These are phyloP conservation scores for Psittacara wagleri DNA, from an alignment of 2,113 vertebrate species.

Conservation along the genomic window DNA sequence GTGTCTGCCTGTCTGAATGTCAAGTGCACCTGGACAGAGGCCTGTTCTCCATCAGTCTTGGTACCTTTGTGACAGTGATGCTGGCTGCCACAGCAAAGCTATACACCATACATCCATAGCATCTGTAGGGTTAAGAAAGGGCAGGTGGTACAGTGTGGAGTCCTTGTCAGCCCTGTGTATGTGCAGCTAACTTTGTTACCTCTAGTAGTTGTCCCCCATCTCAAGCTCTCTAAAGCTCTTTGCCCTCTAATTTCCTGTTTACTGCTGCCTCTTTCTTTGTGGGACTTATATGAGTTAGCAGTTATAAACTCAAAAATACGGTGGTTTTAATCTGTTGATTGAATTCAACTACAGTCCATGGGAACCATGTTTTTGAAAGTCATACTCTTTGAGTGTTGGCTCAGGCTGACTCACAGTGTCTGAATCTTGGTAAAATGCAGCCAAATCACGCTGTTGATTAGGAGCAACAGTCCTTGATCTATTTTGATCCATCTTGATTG, in stretches of 20 bases:
- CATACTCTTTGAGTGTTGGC: background rate
- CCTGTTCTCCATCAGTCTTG: accelerated
- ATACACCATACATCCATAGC: accelerated
- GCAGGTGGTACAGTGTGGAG: background rate
- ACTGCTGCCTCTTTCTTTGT: background rate
- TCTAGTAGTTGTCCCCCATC: background rate
- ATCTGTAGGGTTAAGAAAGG: background rate
- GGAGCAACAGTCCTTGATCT: background rate
- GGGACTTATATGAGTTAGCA: background rate
- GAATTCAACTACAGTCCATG: background rate
- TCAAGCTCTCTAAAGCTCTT: background rate
- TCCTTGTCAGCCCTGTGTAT: accelerated
- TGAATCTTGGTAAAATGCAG: background rate
- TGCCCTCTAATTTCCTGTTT: background rate
- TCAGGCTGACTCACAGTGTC: background rate
- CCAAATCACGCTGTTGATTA: background rate
- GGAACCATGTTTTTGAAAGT: constrained; percentile 4
- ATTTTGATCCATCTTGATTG: constrained; percentile 1
- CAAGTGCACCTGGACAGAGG: background rate
- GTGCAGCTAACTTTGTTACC: background rate
- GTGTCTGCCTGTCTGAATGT: background rate
- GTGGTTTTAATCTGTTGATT: background rate
- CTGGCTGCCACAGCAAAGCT: background rate
- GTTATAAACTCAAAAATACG: background rate
- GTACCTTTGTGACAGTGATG: background rate